Base-by-base conservation (phyloP, 2,797 vertebrate genomes). In the Gallinago nigripennis region DNA sequence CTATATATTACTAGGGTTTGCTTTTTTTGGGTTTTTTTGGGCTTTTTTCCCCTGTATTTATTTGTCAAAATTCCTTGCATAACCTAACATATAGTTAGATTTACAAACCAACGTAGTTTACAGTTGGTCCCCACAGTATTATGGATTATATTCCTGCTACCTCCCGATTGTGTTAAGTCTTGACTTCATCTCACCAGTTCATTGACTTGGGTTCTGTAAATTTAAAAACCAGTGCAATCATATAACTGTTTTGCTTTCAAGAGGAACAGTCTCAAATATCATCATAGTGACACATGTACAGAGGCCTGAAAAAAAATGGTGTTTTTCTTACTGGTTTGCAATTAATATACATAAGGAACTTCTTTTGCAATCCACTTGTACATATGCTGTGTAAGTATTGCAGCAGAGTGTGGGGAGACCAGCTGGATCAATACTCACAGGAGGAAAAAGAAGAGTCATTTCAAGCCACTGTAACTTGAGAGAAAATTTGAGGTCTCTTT, bases 1-100 rank as follows among this genome's bases (percentile, higher is more conserved):
- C 27, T 37, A 37, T 37, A 37, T 1, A 21, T 11, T 43, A 19
- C 13, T 13, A 8, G 3, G 48, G n/a, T 70, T 39, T 21, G 2
- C 13, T 51, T 0, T 1, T 35, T 27, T n/a, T 83, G n/a, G n/a
- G n/a, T 46, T 1, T 0, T 45, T 45, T 43, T 10, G 4, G 12
- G 11, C 11, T 37, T 39, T 39, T 39, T 39, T 12, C 5, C 37
- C 17, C 37, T 70, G 4, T 21, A 50, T 61, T 77, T 53, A 16
- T 73, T 57, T 66, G 21, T 24, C 27, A 56, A 3, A 4, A 28
- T 56, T 64, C 24, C 21, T 72, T 64, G 6, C 28, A 28, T 16
- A 53, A 16, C 13, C 18, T 19, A 24, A 21, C 28, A 56, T 17
- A 27, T 30, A 78, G 27, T 19, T 70, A 84, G 41, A 77, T 71